Evolutionary conservation across 2,113 vertebrate genomes (phyloP).

Genomic region (Parotia lawesii): DNA sequence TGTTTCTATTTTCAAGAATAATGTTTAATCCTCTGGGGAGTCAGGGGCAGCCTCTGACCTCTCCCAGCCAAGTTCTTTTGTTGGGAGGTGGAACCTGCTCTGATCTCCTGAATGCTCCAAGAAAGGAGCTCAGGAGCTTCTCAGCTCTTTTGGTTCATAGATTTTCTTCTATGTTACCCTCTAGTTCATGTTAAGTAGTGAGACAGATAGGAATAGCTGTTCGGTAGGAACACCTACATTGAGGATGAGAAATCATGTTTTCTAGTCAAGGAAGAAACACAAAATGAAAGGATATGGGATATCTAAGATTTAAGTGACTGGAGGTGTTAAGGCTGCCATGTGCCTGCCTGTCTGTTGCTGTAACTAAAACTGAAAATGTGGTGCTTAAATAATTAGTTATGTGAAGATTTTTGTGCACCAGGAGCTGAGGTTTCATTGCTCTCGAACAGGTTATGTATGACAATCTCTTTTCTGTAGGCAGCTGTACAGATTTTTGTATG

Average conservation of each 20-base stretch:
- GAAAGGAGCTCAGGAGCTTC: neutral
- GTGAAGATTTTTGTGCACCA: neutral
- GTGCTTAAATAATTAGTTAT: neutral
- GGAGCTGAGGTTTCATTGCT: neutral
- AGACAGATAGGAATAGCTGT: neutral
- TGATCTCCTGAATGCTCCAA: neutral
- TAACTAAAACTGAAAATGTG: neutral
- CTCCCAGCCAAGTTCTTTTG: neutral
- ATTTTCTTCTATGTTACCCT: neutral
- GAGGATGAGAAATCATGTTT: neutral
- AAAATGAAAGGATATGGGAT: neutral
- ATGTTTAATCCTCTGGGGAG: neutral
- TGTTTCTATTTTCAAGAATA: neutral
- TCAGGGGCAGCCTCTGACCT: neutral
- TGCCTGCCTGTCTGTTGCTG: neutral
- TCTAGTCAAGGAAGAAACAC: neutral
- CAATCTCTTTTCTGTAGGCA: neutral
- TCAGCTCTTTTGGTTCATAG: neutral
- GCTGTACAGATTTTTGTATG: neutral
- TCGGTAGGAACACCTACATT: neutral
- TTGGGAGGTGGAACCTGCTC: neutral
- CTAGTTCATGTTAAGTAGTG: neutral
- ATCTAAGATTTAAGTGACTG: neutral
- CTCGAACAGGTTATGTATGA: neutral
- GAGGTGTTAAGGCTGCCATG: neutral